These are phyloP conservation scores for Pogoniulus pusillus DNA, from an alignment of 2,797 vertebrate species.

Conservation along the genomic window DNA sequence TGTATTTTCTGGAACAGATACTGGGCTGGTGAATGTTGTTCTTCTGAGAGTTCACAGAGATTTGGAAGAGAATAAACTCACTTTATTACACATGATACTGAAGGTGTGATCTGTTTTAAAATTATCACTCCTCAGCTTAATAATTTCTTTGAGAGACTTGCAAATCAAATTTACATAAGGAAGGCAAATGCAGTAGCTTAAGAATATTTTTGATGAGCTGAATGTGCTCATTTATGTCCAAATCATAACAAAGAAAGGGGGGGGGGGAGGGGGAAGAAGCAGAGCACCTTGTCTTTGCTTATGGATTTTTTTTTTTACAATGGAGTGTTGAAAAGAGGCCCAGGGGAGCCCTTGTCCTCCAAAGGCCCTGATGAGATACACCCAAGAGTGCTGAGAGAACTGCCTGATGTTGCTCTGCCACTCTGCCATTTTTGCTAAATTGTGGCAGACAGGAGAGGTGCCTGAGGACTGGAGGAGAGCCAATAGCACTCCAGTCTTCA, in stretches of 20 bases:
- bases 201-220: conserved; percentile 17
- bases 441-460: no score
- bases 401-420: no score
- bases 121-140: neutral
- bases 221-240: conserved; percentile 19
- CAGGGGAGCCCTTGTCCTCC: neutral
- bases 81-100: neutral
- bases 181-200: conserved; percentile 17
- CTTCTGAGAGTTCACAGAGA: neutral
- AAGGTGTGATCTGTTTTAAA: neutral
- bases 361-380: no score
- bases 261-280: neutral
- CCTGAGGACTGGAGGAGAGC: no score
- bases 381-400: no score
- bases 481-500: no score
- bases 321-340: neutral
- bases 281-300: neutral
- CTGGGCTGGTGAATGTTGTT: neutral
- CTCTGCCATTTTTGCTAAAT: no score
- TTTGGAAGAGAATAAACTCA: neutral
- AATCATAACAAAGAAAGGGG: neutral
- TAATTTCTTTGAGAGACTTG: no score
- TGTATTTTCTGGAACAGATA: neutral
- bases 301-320: neutral
- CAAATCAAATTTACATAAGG: conserved; percentile 24